Evolutionary conservation across 2,113 vertebrate genomes (phyloP).

Genomic region (Halichoerus grypus): DNA sequence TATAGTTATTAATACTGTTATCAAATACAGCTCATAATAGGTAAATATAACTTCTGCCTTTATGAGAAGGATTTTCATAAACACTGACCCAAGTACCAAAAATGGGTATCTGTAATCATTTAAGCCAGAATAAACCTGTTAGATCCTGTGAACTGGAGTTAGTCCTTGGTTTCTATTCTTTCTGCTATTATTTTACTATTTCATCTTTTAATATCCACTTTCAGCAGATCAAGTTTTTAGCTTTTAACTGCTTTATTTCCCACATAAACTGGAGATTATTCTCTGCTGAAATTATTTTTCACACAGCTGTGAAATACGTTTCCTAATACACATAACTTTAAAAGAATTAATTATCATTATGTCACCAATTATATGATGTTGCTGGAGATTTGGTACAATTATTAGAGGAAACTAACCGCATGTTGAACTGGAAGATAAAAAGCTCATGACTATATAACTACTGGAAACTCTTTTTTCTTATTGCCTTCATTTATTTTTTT

Average conservation of each 20-base stretch:
- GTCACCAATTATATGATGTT: not conserved
- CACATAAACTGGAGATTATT: not conserved
- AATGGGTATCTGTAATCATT: not conserved
- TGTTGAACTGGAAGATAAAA: not conserved
- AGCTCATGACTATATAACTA: not conserved
- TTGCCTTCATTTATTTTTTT: not conserved
- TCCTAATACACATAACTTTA: not conserved
- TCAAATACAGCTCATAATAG: not conserved
- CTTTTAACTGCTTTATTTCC: not conserved
- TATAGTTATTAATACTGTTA: not conserved
- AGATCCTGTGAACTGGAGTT: not conserved
- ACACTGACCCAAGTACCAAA: not conserved
- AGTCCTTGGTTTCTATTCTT: not conserved
- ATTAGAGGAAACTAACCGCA: not conserved
- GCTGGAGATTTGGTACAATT: not conserved
- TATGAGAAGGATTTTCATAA: not conserved
- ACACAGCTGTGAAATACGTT: not conserved
- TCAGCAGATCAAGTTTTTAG: not conserved
- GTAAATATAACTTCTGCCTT: not conserved
- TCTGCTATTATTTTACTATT: not conserved
- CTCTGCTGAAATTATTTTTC: constrained; percentile 31
- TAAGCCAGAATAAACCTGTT: not conserved
- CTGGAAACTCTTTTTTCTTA: not conserved
- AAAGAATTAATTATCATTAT: constrained; percentile 35
- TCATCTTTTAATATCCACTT: not conserved